Conservation (phyloP, 2,113 vertebrate genomes). For the Athene noctua region DNA sequence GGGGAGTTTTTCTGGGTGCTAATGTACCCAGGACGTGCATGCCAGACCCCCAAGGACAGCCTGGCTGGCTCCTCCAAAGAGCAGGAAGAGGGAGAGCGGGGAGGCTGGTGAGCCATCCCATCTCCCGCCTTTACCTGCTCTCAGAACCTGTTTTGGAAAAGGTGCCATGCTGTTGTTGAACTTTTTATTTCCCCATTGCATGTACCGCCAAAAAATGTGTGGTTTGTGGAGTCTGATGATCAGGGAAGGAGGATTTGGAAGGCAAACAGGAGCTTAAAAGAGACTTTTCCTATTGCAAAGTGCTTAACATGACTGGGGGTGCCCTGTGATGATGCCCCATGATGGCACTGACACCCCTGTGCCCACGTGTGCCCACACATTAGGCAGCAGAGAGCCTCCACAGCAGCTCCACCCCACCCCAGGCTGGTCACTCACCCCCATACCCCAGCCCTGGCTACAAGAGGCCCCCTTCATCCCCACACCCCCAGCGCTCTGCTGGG, state of each 20-base stretch:
- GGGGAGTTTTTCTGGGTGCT: neutral
- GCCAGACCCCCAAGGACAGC: accelerated
- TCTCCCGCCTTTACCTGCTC: neutral
- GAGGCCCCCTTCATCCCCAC: neutral
- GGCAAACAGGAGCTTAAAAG: neutral
- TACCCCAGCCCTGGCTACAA: neutral
- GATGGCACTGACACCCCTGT: neutral
- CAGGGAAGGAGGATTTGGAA: neutral
- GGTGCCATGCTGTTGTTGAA: neutral
- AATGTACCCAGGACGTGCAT: accelerated
- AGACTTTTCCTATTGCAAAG: neutral
- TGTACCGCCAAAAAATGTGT: neutral
- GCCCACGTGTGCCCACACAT: accelerated
- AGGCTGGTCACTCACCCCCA: accelerated
- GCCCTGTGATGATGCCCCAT: accelerated
- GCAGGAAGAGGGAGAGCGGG: too few species aligned
- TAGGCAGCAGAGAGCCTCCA: neutral
- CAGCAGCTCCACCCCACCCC: neutral
- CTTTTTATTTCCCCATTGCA: neutral
- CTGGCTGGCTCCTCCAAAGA: neutral
- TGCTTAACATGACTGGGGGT: neutral
- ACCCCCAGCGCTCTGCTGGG: too few species aligned
- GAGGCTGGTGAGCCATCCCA: neutral
- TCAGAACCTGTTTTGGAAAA: neutral
- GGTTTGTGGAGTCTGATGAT: neutral